Evolutionary conservation across 2,113 vertebrate species (phyloP).

Genomic region (Hippolais icterina): DNA sequence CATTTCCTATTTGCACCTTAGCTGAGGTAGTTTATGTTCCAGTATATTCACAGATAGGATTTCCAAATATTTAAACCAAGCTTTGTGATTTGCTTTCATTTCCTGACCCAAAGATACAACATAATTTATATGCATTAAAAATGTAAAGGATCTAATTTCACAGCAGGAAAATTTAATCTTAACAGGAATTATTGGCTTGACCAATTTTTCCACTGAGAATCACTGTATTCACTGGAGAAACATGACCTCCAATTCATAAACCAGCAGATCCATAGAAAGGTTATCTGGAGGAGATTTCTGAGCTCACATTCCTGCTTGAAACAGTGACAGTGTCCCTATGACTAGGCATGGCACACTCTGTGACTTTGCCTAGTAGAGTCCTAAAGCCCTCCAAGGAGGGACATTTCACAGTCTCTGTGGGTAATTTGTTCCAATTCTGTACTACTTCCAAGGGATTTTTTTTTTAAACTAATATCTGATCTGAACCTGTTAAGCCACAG

Average conservation of each 20-base stretch:
- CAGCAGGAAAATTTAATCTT: background rate
- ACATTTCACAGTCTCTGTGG: background rate
- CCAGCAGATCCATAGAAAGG: background rate
- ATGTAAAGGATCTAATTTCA: background rate
- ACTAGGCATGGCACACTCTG: accelerated
- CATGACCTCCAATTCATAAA: background rate
- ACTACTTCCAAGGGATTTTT: background rate
- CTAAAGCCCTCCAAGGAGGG: background rate
- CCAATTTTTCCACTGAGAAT: background rate
- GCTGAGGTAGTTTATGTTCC: background rate
- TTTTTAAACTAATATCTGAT: background rate
- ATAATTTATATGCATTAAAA: background rate
- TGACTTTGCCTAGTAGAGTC: background rate
- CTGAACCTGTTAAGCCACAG: background rate
- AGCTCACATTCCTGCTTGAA: background rate
- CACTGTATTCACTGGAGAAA: background rate
- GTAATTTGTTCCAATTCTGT: background rate
- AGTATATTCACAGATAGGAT: background rate
- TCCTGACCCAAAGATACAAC: background rate
- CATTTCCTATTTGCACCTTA: background rate
- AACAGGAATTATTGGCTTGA: background rate
- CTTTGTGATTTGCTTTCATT: background rate
- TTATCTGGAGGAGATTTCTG: background rate
- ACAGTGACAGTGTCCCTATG: background rate
- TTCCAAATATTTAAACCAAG: slow-evolving; percentile 9